Evolutionary conservation across 2,113 vertebrate genomes (phyloP).

Genomic region (Desmodus rotundus): DNA sequence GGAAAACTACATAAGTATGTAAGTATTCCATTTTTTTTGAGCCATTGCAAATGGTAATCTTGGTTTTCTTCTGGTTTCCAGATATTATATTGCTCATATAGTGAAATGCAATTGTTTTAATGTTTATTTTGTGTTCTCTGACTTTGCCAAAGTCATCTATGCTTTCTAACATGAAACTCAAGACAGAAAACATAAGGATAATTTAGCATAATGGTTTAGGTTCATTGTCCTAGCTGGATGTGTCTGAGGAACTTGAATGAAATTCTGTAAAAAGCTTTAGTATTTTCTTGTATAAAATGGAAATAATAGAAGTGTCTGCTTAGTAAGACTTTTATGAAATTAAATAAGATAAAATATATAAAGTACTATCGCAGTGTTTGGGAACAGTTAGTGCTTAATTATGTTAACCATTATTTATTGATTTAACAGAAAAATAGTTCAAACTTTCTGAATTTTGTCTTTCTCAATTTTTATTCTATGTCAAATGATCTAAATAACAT

Average conservation of each 20-base stretch:
- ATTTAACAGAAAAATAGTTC: not conserved
- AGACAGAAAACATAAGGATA: not conserved
- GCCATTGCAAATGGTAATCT: not conserved
- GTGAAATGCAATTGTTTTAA: not conserved
- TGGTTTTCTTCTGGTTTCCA: not conserved
- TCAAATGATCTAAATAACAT: not conserved
- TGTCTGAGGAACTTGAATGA: not conserved
- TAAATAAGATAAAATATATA: not conserved
- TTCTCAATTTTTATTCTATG: not conserved
- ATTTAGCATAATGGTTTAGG: not conserved
- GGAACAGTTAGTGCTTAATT: not conserved
- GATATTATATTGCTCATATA: not conserved
- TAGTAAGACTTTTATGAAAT: not conserved
- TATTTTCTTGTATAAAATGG: not conserved
- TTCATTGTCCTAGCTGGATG: not conserved
- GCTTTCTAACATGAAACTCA: not conserved
- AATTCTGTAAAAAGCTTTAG: not conserved
- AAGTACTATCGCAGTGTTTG: not conserved
- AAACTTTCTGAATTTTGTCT: not conserved
- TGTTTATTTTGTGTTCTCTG: not conserved
- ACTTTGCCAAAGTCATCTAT: not conserved
- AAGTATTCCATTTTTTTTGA: not conserved
- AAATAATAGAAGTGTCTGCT: not conserved
- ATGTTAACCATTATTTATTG: not conserved
- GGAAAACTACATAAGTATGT: not conserved